Conservation (phyloP, 2,113 vertebrate species). For the Tenebrosternarchus preto region DNA sequence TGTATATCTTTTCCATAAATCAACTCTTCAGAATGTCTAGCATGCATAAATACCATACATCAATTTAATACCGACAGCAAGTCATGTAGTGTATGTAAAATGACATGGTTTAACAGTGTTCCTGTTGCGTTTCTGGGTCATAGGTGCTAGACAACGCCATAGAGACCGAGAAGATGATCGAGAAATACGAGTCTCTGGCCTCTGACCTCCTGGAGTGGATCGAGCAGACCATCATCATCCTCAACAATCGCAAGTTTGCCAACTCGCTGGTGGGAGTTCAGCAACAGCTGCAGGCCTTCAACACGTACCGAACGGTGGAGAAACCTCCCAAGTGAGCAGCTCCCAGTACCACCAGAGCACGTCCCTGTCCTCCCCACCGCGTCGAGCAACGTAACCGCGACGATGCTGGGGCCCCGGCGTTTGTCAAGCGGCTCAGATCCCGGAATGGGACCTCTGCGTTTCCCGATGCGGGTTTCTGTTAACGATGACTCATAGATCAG, state of each 20-base stretch:
- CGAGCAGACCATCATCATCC: conserved; percentile 96
- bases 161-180: conserved; percentile 96
- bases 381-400: too few species aligned
- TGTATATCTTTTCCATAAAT: too few species aligned
- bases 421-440: too few species aligned
- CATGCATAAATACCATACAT: too few species aligned
- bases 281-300: conserved; percentile 96
- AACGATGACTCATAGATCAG: too few species aligned
- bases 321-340: conserved; percentile 89
- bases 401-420: too few species aligned
- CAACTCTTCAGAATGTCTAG: too few species aligned
- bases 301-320: conserved; percentile 95
- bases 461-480: too few species aligned
- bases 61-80: not conserved
- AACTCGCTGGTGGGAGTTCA: conserved; percentile 93
- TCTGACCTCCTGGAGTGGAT: conserved; percentile 98
- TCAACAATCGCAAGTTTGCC: conserved; percentile 97
- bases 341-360: too few species aligned
- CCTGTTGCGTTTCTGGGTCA: not conserved
- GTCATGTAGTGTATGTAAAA: not conserved
- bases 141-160: conserved; percentile 95
- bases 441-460: too few species aligned
- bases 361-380: too few species aligned
- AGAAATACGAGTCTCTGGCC: conserved; percentile 93
- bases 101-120: not conserved